Evolutionary conservation across 92 coral and sea anemone genomes (phyloP).

Genomic region (Montipora capitata): DNA sequence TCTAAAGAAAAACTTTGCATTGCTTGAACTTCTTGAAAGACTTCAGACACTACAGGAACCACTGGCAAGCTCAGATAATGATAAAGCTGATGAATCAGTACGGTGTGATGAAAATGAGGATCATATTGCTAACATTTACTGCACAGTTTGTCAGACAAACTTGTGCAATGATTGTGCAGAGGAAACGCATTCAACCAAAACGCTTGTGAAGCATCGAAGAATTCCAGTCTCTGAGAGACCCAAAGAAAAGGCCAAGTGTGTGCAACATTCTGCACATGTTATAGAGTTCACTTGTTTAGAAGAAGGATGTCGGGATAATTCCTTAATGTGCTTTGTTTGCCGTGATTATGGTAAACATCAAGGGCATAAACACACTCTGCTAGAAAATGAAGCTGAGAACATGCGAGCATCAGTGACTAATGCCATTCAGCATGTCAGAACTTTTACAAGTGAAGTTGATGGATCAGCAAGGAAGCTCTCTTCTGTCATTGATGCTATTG

Average conservation of each 20-base stretch:
- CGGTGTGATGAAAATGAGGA: slow-evolving; percentile 99
- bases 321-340: slow-evolving; percentile 97
- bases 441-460: slow-evolving; percentile 95
- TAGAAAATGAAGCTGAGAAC: slow-evolving; percentile 95
- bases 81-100: slow-evolving; percentile 75
- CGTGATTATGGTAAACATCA: slow-evolving; percentile 98
- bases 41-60: slow-evolving; percentile 87
- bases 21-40: slow-evolving; percentile 93
- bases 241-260: slow-evolving; percentile 90
- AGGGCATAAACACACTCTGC: slow-evolving; percentile 95
- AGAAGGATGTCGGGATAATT: slow-evolving; percentile 90
- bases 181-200: slow-evolving; percentile 95
- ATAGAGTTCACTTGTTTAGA: slow-evolving; percentile 98
- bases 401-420: slow-evolving; percentile 92
- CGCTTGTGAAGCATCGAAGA: slow-evolving; percentile 90
- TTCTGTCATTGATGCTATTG: slow-evolving; percentile 95
- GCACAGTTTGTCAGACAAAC: slow-evolving; percentile 93
- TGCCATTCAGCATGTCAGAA: slow-evolving; percentile 95
- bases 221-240: slow-evolving; percentile 98
- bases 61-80: slow-evolving; percentile 73
- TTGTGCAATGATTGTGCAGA: slow-evolving; percentile 92
- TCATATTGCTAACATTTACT: slow-evolving; percentile 89
- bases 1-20: slow-evolving; percentile 96
- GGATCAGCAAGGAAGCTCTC: slow-evolving; percentile 90
- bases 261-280: slow-evolving; percentile 91